These are phyloP conservation scores for Lycaena phlaeas DNA, from an alignment of 2,888 invertebrate genomes.

Conservation along the genomic window DNA sequence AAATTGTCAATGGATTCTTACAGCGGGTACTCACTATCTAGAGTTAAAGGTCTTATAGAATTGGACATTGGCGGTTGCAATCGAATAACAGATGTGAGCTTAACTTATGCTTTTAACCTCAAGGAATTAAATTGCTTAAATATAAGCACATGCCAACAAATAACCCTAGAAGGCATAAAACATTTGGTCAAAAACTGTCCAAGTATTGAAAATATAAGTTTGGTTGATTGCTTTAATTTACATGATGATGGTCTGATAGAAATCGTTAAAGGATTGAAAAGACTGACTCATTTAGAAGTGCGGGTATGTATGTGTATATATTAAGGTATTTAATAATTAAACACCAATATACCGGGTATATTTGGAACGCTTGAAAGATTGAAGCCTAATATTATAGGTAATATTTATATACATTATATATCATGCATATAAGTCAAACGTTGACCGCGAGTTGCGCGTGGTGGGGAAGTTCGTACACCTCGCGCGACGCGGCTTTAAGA, in stretches of 20 bases:
- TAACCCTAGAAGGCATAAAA: slow-evolving; percentile 77
- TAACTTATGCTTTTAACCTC: slow-evolving; percentile 79
- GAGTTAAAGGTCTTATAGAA: slow-evolving; percentile 66
- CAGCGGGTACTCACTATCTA: slow-evolving; percentile 67
- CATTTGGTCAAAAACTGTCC: slow-evolving; percentile 77
- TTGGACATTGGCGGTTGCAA: slow-evolving; percentile 80
- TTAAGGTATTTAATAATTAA: no score
- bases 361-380: no score
- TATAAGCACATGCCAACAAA: slow-evolving; percentile 79
- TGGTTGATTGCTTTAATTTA: slow-evolving; percentile 78
- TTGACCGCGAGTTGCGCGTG: no score
- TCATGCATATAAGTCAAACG: no score
- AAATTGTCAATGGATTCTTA: slow-evolving; percentile 50
- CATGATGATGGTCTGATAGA: slow-evolving; percentile 73
- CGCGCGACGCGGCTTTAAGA: no score
- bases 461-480: no score
- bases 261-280: slow-evolving; percentile 46
- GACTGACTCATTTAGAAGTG: slow-evolving; percentile 73
- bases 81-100: slow-evolving; percentile 80
- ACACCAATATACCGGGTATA: no score
- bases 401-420: no score
- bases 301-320: slow-evolving; percentile 58
- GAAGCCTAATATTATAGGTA: no score
- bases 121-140: slow-evolving; percentile 75
- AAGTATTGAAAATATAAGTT: slow-evolving; percentile 77